Base-by-base conservation (phyloP, 92 coral and sea anemone species). In the Epizoanthus ramosus region DNA sequence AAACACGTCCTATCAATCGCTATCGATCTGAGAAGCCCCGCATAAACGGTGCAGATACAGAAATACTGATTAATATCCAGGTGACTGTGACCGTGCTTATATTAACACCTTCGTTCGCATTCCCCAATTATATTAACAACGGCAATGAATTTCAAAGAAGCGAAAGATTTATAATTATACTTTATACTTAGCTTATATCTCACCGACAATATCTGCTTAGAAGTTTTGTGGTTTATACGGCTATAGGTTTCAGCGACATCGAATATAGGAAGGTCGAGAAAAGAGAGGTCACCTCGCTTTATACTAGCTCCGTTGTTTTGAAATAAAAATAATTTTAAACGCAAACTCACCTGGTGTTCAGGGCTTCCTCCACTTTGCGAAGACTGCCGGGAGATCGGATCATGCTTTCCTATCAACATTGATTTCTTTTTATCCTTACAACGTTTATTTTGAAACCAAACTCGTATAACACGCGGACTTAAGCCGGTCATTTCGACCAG, bases 371-470 rank as follows among this genome's bases (percentile, higher is more conserved):
- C 89, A 45, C 88, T 85, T 79, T 84, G 93, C 57, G 86, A 92
- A 52, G 88, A 87, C 28, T 90, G 90, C 24, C 94, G 85, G 37
- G 98, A 85, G 24, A 87, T 87, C 28, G 95, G 88, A 43, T 77
- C 82, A n/a, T 85, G 89, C 81, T 97, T 92, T 67, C 93, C 92
- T 79, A 94, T 87, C 86, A 90, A 84, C 77, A 87, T 90, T 9
- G 99, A 96, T 71, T 88, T 97, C 86, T 97, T 97, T 88, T 97
- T 97, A 91, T 97, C 99, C 59, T 97, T 97, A 65, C 99, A 97
- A 33, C 99, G 95, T 71, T 97, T 97, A 74, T 97, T 97, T 88
- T 97, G 99, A 85, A 97, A 97, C 99, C 99, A 97, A 21, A 97
- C 99, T 15, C 99, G 97, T 58, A 97, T 97, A 18, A 97, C 99